phyloP scores from a whole-genome alignment of 2,113 vertebrate genomes.

The Mesocricetus auratus region DNA sequence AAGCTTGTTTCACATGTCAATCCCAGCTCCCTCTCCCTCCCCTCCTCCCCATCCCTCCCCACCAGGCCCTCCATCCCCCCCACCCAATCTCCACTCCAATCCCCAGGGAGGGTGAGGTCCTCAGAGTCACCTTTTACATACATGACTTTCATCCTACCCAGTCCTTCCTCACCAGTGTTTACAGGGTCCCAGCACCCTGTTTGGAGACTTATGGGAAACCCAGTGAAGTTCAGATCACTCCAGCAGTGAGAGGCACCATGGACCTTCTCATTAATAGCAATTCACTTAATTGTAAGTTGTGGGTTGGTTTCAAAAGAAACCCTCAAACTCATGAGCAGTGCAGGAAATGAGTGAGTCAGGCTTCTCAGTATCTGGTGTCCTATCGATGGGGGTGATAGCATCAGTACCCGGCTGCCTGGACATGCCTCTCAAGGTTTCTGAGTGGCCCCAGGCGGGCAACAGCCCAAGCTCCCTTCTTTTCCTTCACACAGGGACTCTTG shows the following conservation, averaged over 20 bases:
- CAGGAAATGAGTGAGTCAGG: conserved; percentile 79
- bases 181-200: not conserved
- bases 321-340: conserved; percentile 33
- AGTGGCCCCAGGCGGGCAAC: not conserved
- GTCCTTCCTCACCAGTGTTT: not conserved
- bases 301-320: conserved; percentile 58
- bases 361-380: conserved; percentile 36
- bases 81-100: no score
- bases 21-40: no score
- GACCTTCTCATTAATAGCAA: conserved; percentile 49
- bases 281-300: conserved; percentile 41
- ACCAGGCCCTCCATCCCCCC: no score
- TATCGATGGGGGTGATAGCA: not conserved
- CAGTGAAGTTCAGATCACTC: not conserved
- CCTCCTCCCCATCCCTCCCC: no score
- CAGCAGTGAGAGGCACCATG: not conserved
- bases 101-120: no score
- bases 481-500: not conserved
- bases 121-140: not conserved
- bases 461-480: fast-evolving
- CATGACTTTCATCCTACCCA: not conserved
- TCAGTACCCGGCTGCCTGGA: not conserved
- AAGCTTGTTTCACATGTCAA: no score
- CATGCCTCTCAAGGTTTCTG: not conserved
- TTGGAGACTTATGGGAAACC: not conserved